These are phyloP conservation scores for Scopus umbretta DNA, from an alignment of 2,113 vertebrate species.

Conservation along the genomic window DNA sequence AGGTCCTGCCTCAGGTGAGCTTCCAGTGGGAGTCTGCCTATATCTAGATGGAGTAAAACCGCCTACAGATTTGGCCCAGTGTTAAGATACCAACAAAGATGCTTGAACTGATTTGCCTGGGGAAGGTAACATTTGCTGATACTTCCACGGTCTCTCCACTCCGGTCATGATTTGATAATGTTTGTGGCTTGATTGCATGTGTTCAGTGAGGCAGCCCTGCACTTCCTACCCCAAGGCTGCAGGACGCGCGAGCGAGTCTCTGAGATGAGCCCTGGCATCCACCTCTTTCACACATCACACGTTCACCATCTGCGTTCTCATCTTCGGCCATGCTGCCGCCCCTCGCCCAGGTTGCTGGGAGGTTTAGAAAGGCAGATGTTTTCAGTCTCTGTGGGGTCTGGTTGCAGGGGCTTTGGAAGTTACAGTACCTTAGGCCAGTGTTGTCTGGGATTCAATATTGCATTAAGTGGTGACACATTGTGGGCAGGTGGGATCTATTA, in stretches of 20 bases:
- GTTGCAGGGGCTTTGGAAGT: slow-evolving; percentile 38
- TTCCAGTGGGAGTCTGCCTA: slow-evolving; percentile 15
- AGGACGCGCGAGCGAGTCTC: not conserved
- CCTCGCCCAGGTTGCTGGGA: not conserved
- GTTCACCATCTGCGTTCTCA: not conserved
- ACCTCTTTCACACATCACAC: not conserved
- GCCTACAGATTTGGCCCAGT: not conserved
- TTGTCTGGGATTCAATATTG: slow-evolving; percentile 66
- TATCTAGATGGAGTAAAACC: not conserved
- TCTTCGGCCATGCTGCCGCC: slow-evolving; percentile 31
- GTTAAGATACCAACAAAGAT: slow-evolving; percentile 1
- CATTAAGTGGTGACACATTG: slow-evolving; percentile 63
- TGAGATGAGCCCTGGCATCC: slow-evolving; percentile 5
- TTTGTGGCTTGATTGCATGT: not conserved
- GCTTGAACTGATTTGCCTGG: not conserved
- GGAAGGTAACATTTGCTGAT: not conserved
- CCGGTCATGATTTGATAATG: not conserved
- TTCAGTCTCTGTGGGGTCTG: slow-evolving; percentile 42
- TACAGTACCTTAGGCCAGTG: slow-evolving; percentile 74
- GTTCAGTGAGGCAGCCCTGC: slow-evolving; percentile 26
- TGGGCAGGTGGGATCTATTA: slow-evolving; percentile 72
- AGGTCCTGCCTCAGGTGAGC: slow-evolving; percentile 59
- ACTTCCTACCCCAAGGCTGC: not conserved
- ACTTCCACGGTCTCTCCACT: slow-evolving; percentile 1
- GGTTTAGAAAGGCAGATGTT: slow-evolving; percentile 21